Conservation (phyloP, 2,888 invertebrate species). For the Hemaris fuciformis region DNA sequence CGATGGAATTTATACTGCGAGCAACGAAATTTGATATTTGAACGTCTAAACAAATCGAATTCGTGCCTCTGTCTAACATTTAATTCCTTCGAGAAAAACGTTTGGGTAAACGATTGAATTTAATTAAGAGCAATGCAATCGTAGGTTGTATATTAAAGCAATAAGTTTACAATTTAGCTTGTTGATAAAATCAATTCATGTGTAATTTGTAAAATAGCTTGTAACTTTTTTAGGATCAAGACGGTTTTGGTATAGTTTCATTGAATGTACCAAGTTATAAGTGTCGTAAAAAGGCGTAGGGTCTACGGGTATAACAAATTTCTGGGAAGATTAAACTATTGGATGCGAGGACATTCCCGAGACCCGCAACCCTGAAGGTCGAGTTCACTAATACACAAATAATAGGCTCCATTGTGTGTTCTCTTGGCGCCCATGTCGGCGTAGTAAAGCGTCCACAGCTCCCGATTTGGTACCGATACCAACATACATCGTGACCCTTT, state of each 20-base stretch:
- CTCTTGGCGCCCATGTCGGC: conserved; percentile 33
- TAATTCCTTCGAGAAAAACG: not conserved
- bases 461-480: conserved; percentile 35
- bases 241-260: not conserved
- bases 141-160: no score
- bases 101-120: not conserved
- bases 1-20: conserved; percentile 69
- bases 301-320: conserved; percentile 60
- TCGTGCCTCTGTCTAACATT: not conserved
- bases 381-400: conserved; percentile 57
- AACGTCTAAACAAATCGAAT: not conserved
- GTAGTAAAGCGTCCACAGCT: conserved; percentile 12
- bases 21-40: conserved; percentile 47
- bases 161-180: no score
- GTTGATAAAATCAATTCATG: no score
- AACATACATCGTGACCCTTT: conserved; percentile 38
- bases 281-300: conserved; percentile 56
- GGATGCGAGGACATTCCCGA: conserved; percentile 57
- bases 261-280: conserved; percentile 18
- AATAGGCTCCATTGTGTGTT: conserved; percentile 48
- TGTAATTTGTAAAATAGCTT: not conserved
- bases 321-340: conserved; percentile 69
- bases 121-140: no score
- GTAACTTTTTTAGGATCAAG: not conserved
- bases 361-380: conserved; percentile 64